Evolutionary conservation across 1,140 invertebrate genomes (phyloP), one percentile per base, ranked within the genome.

Genomic region (Chlorops oryzae): DNA sequence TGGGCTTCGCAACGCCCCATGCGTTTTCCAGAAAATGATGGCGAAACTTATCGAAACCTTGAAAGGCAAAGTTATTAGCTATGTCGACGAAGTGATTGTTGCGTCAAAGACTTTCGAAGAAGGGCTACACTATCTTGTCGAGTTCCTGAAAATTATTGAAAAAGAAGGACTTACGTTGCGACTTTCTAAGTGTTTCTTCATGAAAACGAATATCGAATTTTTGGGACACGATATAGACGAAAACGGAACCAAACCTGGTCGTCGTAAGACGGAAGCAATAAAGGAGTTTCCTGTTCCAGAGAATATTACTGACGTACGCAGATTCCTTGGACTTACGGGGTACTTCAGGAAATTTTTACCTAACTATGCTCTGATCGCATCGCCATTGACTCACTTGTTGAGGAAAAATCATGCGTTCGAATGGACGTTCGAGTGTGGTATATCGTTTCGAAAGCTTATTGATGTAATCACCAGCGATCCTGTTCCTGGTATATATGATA

Each of bases 341-440:
- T 68, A 66, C 56, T 68, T 72, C 45, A 15, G 62, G n/a, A 59
- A 57, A 58, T 65, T 66, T 44, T 59, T 66, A n/a, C 37, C 50
- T 15, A 44, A 23, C 17, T 71, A 56, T 46, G 28, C 61, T 15
- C 46, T 44, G 18, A 57, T 61, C 9, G 61, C 58, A 18, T 42
- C 39, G 44, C 62, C 64, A 3, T 28, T 67, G 18, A 23, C 50
- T 18, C n/a, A 41, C 5, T 39, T 59, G 9, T 40, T 56, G 12
- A 46, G 37, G 24, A 51, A 51, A n/a, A 28, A 47, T 3, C 22
- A 6, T 15, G 3, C 9, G 5, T 65, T 57, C 22, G 20, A 20
- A 32, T 5, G 25, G n/a, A 20, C n/a, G 3, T 38, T 4, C 6
- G 39, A 25, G 21, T 6, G 43, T 34, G 15, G 17, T 9, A 12